phyloP scores from a whole-genome alignment of 2,113 vertebrate species.

The Rattus rattus region DNA sequence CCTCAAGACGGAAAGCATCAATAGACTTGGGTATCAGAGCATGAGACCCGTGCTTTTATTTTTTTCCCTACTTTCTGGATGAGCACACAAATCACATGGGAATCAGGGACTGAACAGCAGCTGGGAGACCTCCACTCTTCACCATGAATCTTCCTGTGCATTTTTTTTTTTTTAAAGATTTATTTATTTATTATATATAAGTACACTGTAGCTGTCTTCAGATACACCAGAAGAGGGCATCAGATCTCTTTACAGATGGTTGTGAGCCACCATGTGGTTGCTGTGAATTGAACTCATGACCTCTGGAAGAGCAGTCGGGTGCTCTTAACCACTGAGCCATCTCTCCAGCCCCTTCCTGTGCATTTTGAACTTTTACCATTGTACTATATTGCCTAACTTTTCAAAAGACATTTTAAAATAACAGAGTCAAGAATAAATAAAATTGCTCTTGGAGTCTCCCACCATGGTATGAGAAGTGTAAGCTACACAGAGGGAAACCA shows the following conservation, averaged over 20 bases:
- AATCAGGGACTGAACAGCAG: neutral
- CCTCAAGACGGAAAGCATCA: neutral
- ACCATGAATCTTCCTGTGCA: neutral
- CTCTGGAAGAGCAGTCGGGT: no score
- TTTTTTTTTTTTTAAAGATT: no score
- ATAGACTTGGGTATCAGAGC: neutral
- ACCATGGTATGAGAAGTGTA: neutral
- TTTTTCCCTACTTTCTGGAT: neutral
- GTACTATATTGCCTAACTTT: neutral
- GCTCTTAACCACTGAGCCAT: no score
- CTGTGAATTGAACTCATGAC: no score
- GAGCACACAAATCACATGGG: neutral
- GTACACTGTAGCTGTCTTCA: no score
- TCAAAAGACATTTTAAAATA: conserved; percentile 50
- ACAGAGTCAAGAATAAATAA: conserved; percentile 33
- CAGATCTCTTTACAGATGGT: no score
- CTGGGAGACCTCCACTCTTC: conserved; percentile 6
- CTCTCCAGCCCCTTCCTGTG: no score
- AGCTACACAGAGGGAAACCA: neutral
- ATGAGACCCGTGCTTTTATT: neutral
- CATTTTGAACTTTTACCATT: conserved; percentile 43
- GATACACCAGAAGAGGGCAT: no score
- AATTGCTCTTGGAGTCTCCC: neutral
- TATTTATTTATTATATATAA: no score
- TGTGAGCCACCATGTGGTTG: no score